These are phyloP conservation scores for Triplophysa bombifrons DNA, from an alignment of 2,797 vertebrate genomes.

Conservation along the genomic window DNA sequence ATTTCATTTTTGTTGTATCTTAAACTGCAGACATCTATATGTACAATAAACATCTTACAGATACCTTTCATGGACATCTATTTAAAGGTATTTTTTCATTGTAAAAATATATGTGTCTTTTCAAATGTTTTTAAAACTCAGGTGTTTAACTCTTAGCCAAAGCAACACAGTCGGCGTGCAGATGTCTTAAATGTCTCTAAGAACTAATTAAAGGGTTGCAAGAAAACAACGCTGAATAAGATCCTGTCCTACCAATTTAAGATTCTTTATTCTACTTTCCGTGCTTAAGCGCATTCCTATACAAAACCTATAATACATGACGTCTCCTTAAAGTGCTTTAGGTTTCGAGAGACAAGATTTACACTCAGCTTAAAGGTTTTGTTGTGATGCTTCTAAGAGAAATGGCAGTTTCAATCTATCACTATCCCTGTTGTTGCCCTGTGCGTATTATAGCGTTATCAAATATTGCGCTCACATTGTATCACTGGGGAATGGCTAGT, in stretches of 20 bases:
- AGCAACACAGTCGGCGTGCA: background rate
- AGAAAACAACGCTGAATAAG: slow-evolving; percentile 12
- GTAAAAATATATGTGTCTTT: slow-evolving; percentile 11
- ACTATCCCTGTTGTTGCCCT: slow-evolving; percentile 22
- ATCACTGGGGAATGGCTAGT: background rate
- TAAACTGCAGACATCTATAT: slow-evolving; percentile 8
- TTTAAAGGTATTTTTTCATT: background rate
- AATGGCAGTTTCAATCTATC: slow-evolving; percentile 17
- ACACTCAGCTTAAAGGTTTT: slow-evolving; percentile 29
- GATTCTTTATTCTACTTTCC: slow-evolving; percentile 17
- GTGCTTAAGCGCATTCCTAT: background rate
- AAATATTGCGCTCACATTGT: background rate
- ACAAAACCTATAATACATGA: slow-evolving; percentile 23
- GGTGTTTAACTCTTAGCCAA: background rate
- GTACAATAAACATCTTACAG: slow-evolving; percentile 9
- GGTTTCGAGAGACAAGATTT: slow-evolving; percentile 25
- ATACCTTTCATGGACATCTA: background rate
- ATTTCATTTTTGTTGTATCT: background rate
- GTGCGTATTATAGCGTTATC: slow-evolving; percentile 4
- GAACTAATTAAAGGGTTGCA: slow-evolving; percentile 29
- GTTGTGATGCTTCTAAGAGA: background rate
- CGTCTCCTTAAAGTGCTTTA: slow-evolving; percentile 25
- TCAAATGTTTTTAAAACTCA: background rate
- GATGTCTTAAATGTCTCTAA: slow-evolving; percentile 11
- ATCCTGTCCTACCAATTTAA: background rate